These are phyloP conservation scores for Myiozetetes cayanensis DNA, from an alignment of 2,113 vertebrate genomes.

Conservation along the genomic window DNA sequence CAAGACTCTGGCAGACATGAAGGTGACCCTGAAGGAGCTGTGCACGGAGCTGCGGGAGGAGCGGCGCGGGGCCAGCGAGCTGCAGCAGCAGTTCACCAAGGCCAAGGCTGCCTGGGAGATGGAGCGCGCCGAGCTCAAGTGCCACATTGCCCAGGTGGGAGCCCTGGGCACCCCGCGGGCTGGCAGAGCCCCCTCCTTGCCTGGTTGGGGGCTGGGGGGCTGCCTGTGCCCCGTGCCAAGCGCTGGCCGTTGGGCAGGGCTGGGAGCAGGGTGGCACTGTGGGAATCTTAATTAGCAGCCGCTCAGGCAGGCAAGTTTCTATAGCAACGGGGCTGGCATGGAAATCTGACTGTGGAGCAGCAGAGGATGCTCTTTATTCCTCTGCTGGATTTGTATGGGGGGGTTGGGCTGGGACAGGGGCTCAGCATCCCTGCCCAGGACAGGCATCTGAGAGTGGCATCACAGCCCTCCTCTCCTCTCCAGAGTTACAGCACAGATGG, in stretches of 20 bases:
- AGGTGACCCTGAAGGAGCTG: slow-evolving; percentile 89
- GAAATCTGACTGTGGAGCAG: not conserved
- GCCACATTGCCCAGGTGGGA: slow-evolving; percentile 85
- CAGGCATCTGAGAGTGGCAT: not conserved
- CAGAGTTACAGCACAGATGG: accelerated
- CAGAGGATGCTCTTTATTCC: slow-evolving; percentile 42
- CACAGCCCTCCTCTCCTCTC: not conserved
- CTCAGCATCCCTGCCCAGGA: not conserved
- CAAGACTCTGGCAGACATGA: slow-evolving; percentile 90
- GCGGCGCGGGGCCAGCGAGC: slow-evolving; percentile 86
- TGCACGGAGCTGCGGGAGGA: slow-evolving; percentile 90
- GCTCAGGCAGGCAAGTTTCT: slow-evolving; percentile 22
- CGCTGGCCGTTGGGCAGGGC: not conserved
- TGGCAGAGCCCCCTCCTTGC: not conserved
- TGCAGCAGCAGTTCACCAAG: slow-evolving; percentile 95
- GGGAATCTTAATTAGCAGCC: slow-evolving; percentile 50
- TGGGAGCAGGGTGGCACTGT: slow-evolving; percentile 21
- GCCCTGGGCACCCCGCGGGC: accelerated
- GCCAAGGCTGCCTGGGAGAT: slow-evolving; percentile 97
- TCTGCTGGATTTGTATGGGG: not conserved
- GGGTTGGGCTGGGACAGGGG: not conserved
- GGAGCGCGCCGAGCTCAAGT: slow-evolving; percentile 89
- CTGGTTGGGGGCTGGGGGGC: not conserved
- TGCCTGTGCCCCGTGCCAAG: not conserved
- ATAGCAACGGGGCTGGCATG: slow-evolving; percentile 23